Base-by-base conservation (phyloP, 2,888 invertebrate genomes). In the Siphlonurus alternatus region DNA sequence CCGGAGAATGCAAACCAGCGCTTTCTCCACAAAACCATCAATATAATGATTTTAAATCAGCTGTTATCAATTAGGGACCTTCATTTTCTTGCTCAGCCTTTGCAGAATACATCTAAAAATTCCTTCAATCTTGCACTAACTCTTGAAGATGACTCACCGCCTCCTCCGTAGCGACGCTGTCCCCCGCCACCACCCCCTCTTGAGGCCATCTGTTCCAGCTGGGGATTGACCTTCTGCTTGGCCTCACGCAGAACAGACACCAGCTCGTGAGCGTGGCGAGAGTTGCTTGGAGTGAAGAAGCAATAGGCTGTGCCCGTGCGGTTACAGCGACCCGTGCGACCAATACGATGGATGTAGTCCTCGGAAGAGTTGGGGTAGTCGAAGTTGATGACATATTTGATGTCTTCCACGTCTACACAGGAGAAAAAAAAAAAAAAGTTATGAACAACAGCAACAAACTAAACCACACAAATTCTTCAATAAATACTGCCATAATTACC, bases 351-450 rank as follows among this genome's bases (percentile, higher is more conserved):
- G 67, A 98, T 94, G 74, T 98, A 98, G 77, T 98, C 97, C 77
- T 98, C 98, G n/a, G 94, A 93, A 64, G 93, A 93, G 74, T 93
- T 93, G 0, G 98, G 97, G 76, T 95, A 98, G 78, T 98, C 98
- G 75, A 86, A 97, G 77, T 98, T 98, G 70, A 98, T 93, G 53
- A 98, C 97, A 78, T 89, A 95, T 76, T 95, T 95, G 64, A 98
- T 92, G 76, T 98, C 97, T 75, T 95, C 94, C 25, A 98, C 84
- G 75, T 84, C 83, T 82, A 71, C 24, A 62, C 68, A 67, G 56
- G 25, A 20, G 59, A 23, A 38, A 38, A 38, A 38, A 38, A 38
- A 38, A 38, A 38, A 38, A 38, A 38, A 38, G 15, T 38, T 15
- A 38, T 10, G 38, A 38, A 38, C 15, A 38, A n/a, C n/a, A n/a